Base-by-base conservation (phyloP, 2,888 invertebrate species). In the Drosophila anomelani region DNA sequence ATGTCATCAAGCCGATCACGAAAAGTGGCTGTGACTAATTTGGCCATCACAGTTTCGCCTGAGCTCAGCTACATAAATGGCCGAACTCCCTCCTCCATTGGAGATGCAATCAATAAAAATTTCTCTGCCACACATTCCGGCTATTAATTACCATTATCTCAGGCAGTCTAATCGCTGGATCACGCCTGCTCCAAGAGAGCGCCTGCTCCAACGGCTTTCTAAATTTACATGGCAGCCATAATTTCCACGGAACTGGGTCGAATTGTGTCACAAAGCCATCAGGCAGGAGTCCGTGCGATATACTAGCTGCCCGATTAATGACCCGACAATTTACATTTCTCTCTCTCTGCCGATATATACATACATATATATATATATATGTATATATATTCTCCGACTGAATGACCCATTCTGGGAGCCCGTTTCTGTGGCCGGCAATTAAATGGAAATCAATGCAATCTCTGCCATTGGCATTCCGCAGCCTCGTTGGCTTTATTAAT, bases 151-250 rank as follows among this genome's bases (percentile, higher is more conserved):
- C 64, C 66, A 66, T 66, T 59, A 59, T 70, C 70, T 59, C 41
- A 49, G 29, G 29, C 61, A 43, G 51, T 53, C 73, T 72, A 61
- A 72, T 72, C 54, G 54, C 46, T 54, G 46, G 57, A 38, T 72
- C 75, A 72, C 58, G 74, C 20, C 17, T 12, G 32, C 9, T 8
- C 32, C 12, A 26, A 20, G 44, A 49, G 29, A 20, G 36, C 23
- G 71, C 29, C 39, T n/a, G 56, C 38, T 63, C 74, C 55, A 64
- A 32, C 76, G 74, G 84, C 90, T 90, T 90, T 90, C 90, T 91
- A 88, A 91, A 90, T 91, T 90, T 89, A 87, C 90, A 90, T 87
- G 78, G 60, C 26, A 55, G 47, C 82, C 76, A 80, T 87, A 91
- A 90, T 90, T 80, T 58, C 47, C 46, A 54, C 41, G 34, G 46